Base-by-base conservation (phyloP, 2,888 invertebrate species). In the Trichopria drosophilae region DNA sequence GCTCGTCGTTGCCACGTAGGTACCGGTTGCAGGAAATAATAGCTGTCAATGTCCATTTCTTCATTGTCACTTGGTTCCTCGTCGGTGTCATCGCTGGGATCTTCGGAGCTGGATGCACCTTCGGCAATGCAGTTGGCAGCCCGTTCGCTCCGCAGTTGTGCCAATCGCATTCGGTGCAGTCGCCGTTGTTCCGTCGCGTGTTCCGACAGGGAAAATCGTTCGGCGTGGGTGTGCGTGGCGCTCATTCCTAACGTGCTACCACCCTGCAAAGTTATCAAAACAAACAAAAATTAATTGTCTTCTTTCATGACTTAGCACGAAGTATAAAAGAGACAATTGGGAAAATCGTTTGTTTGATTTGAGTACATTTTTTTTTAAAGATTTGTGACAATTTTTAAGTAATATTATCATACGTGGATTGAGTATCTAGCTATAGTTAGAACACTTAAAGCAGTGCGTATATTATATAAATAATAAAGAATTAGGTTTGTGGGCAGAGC, bases 1-100 rank as follows among this genome's bases (percentile, higher is more conserved):
- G 89, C 88, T 51, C 96, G 79, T 52, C 97, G 83, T 75, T 95
- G 95, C 66, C 93, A 82, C 3, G 94, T 93, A 6, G 95, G 88
- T 47, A 97, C 90, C 6, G 97, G 96, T 76, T 96, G 88, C 41
- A 93, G 78, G 70, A 93, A 93, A 71, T 93, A 93, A 73, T 90
- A 93, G 68, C 88, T 89, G 64, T 93, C 93, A 62, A 89, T 83
- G 74, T 93, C 93, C 63, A 91, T 80, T 69, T 94, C 93, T 9
- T 89, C 87, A 59, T 84, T 85, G 64, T 91, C 90, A 68, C 88
- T 89, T 1, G 85, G 79, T 71, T 90, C 88, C 68, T 91, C 90
- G 65, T 92, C 90, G 43, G 90, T 90, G 67, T 91, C 90, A 65
- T 88, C 88, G 56, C 73, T 73, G 3, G 74, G 75, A 48, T 91